phyloP scores from a whole-genome alignment of 2,888 invertebrate genomes.

The Linnaemya tessellans region DNA sequence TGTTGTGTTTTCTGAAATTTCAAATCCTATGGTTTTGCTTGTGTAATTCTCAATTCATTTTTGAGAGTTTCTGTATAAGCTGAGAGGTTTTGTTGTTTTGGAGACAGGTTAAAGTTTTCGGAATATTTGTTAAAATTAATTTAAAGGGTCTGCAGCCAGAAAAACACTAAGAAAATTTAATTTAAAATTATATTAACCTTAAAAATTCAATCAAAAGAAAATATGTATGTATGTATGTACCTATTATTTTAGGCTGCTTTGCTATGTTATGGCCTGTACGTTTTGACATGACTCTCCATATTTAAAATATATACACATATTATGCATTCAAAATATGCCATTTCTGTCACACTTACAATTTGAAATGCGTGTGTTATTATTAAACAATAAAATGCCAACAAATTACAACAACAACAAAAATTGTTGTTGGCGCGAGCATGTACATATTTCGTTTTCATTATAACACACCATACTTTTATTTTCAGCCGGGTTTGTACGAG shows the following conservation, averaged over 20 bases:
- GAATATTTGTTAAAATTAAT: too few species aligned
- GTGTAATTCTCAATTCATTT: too few species aligned
- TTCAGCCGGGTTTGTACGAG: not conserved
- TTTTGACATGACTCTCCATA: not conserved
- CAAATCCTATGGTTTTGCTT: too few species aligned
- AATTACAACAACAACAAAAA: conserved; percentile 21
- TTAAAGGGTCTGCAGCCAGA: too few species aligned
- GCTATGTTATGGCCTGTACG: not conserved
- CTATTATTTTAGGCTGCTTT: not conserved
- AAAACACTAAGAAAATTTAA: too few species aligned
- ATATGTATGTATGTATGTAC: not conserved
- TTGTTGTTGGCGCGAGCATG: conserved; percentile 2
- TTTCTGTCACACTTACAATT: conserved; percentile 5
- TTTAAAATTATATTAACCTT: too few species aligned
- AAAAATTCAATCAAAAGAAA: too few species aligned
- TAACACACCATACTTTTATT: not conserved
- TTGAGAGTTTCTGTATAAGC: too few species aligned
- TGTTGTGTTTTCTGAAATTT: too few species aligned
- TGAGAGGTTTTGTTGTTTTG: too few species aligned
- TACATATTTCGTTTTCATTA: not conserved
- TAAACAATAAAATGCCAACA: not conserved
- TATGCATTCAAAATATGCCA: conserved; percentile 16
- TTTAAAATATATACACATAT: conserved; percentile 5
- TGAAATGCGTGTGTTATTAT: conserved; percentile 16
- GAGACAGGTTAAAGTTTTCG: too few species aligned